phyloP scores from a whole-genome alignment of 2,113 vertebrate genomes.

The Epinephelus moara region DNA sequence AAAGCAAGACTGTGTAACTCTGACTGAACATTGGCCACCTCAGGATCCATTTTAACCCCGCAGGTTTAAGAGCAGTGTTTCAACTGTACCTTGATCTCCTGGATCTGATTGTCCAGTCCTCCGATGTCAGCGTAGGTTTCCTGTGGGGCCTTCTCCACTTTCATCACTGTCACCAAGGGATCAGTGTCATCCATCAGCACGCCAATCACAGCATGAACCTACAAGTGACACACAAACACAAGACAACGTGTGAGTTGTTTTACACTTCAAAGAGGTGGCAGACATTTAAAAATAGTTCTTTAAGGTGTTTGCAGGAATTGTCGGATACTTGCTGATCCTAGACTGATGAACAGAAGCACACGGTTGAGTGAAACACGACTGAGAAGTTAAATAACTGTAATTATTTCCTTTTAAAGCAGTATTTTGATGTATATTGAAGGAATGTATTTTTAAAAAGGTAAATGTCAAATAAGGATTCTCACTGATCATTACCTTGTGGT shows the following conservation, averaged over 20 bases:
- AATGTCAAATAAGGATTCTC: neutral
- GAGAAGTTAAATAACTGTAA: neutral
- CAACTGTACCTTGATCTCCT: slow-evolving; percentile 94
- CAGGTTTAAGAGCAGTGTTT: neutral
- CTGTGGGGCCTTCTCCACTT: slow-evolving; percentile 98
- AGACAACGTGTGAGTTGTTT: neutral
- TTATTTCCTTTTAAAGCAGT: neutral
- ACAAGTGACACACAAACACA: slow-evolving; percentile 9
- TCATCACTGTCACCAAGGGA: slow-evolving; percentile 98
- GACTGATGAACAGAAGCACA: neutral
- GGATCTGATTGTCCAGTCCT: slow-evolving; percentile 97
- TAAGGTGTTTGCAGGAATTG: neutral
- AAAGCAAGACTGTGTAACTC: neutral
- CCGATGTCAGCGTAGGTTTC: slow-evolving; percentile 98
- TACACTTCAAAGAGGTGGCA: neutral
- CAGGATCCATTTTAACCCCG: neutral
- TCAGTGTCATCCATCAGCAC: slow-evolving; percentile 99
- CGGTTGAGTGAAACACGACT: neutral
- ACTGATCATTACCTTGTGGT: slow-evolving; percentile 91
- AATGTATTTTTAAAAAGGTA: neutral
- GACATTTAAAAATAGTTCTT: neutral
- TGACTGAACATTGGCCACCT: neutral
- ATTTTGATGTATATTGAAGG: neutral
- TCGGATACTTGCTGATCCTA: neutral
- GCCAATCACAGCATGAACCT: slow-evolving; percentile 98